Evolutionary conservation across 2,888 invertebrate genomes (phyloP).

Genomic region (Adela reaumurella): DNA sequence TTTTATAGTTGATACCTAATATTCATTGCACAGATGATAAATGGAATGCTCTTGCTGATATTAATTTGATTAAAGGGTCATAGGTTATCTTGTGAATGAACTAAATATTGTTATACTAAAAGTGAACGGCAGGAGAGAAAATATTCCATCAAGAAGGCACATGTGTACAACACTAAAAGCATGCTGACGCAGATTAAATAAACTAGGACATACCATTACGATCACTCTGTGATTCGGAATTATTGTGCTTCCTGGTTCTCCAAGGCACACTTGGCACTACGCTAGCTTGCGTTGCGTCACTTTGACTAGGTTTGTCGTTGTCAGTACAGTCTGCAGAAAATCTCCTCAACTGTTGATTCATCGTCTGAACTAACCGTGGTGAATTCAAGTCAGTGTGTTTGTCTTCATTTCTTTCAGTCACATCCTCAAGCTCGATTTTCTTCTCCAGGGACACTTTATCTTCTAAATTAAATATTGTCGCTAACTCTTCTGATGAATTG

Average conservation of each 20-base stretch:
- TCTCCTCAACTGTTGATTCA: conserved; percentile 45
- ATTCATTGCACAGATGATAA: neutral
- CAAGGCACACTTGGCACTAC: conserved; percentile 48
- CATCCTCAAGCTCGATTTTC: conserved; percentile 14
- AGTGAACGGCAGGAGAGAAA: too few relatives aligned
- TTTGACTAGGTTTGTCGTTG: conserved; percentile 41
- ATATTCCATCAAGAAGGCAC: too few relatives aligned
- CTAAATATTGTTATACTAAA: too few relatives aligned
- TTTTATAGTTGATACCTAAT: too few relatives aligned
- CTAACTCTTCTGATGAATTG: conserved; percentile 62
- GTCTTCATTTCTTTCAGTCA: conserved; percentile 22
- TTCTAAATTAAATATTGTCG: conserved; percentile 56
- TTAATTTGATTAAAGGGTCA: neutral
- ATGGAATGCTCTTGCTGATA: neutral
- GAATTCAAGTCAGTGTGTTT: conserved; percentile 39
- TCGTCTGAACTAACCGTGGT: conserved; percentile 42
- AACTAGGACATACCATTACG: conserved; percentile 38
- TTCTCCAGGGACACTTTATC: conserved; percentile 12
- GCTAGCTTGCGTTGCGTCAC: too few relatives aligned
- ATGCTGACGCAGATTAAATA: neutral
- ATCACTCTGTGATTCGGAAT: conserved; percentile 43
- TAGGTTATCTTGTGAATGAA: neutral
- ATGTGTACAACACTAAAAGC: too few relatives aligned
- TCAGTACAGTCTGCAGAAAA: conserved; percentile 37
- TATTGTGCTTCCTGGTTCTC: conserved; percentile 47